A percentile compares a stretch with the other conserved stretches of the same genome.
Evolutionary conservation across 2,888 invertebrate genomes (phyloP).

Genomic region (Drosophila phalerata): DNA sequence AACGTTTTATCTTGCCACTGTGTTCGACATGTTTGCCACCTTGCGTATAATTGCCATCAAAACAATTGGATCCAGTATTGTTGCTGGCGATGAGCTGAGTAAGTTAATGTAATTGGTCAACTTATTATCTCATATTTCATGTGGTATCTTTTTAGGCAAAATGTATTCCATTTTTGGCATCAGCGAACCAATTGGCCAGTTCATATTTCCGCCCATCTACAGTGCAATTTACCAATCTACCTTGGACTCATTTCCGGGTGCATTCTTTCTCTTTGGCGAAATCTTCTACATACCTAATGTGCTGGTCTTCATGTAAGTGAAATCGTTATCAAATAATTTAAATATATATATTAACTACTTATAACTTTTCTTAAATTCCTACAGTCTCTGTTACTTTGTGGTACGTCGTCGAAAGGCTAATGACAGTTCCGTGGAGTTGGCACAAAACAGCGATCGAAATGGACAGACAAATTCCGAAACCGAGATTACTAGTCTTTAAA

Average conservation of each 20-base stretch:
- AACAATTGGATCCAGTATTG: slow-evolving; percentile 84
- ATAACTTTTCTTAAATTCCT: background rate
- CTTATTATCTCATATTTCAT: background rate
- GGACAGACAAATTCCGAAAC: slow-evolving; percentile 58
- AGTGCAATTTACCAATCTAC: slow-evolving; percentile 82
- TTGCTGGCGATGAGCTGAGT: slow-evolving; percentile 84
- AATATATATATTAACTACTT: background rate
- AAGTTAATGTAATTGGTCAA: slow-evolving; percentile 23
- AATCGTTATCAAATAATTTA: background rate
- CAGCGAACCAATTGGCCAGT: slow-evolving; percentile 83
- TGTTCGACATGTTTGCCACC: slow-evolving; percentile 84
- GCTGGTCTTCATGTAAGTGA: slow-evolving; percentile 84
- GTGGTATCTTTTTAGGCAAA: slow-evolving; percentile 65
- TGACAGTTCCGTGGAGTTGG: slow-evolving; percentile 51
- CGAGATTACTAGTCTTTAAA: slow-evolving; percentile 77
- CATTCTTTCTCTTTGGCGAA: slow-evolving; percentile 84
- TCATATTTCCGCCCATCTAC: slow-evolving; percentile 84
- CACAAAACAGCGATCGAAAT: slow-evolving; percentile 52
- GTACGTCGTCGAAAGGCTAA: slow-evolving; percentile 68
- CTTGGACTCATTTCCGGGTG: slow-evolving; percentile 84
- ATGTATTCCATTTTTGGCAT: slow-evolving; percentile 85
- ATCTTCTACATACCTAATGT: slow-evolving; percentile 84
- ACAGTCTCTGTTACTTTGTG: slow-evolving; percentile 72
- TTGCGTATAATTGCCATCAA: slow-evolving; percentile 84
- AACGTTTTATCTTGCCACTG: slow-evolving; percentile 82